Base-by-base conservation (phyloP, 1,140 invertebrate genomes). In the Frieseomelitta varia region DNA sequence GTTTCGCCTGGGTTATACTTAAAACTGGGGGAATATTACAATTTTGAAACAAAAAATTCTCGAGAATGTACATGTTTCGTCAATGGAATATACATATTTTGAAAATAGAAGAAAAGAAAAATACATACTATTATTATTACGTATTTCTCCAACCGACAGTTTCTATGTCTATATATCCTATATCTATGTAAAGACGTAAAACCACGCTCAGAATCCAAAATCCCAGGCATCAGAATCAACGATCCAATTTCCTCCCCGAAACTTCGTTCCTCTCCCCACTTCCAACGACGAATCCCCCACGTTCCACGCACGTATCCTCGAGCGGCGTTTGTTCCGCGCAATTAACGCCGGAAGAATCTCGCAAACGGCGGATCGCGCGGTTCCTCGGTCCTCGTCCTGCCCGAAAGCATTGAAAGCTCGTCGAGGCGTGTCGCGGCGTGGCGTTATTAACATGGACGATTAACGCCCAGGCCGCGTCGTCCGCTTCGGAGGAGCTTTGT, bases 381-480 rank as follows among this genome's bases (percentile, higher is more conserved):
- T 30, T 17, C 39, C n/a, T n/a, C 53, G 51, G 19, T 19, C 4
- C 6, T 21, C 30, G 53, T 71, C 21, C 39, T 58, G 27, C 69
- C 61, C 21, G 27, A 34, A 15, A 4, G 63, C 61, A 30, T 76
- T 19, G 65, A 61, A 78, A 77, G 73, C 65, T 78, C 74, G 55
- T 24, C 67, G 82, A 53, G 69, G 67, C 77, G 68, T 71, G 56
- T 4, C 47, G 69, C 8, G 39, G 15, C 3, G 4, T 8, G 30
- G 73, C 82, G 67, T 84, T 84, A 79, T 84, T 84, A 80, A 73
- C 82, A 58, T 47, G 68, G 61, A 51, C 77, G 68, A 84, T 80
- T 84, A 84, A 84, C 82, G 82, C 51, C 55, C 30, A 34, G 11
- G 56, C 15, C 56, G 2, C 2, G 24, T 24, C 53, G 24, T 56